Evolutionary conservation across 2,797 vertebrate species (phyloP).

Genomic region (Smutsia temminckii): DNA sequence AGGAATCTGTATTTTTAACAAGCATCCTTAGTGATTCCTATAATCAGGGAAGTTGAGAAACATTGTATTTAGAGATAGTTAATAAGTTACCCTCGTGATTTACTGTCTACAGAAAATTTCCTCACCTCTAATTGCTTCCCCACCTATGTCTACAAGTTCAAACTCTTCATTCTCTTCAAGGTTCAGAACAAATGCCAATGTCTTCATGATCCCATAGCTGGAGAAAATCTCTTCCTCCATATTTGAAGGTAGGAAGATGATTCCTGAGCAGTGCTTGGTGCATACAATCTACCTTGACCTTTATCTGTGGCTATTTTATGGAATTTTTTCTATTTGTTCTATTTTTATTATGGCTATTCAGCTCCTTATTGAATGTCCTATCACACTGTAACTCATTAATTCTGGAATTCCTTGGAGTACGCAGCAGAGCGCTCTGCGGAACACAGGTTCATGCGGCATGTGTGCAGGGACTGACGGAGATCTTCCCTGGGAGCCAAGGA

Average conservation of each 20-base stretch:
- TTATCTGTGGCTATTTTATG: neutral
- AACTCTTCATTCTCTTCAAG: constrained; percentile 63
- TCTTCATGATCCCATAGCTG: constrained; percentile 12
- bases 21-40: constrained; percentile 59
- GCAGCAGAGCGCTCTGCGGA: neutral
- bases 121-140: constrained; percentile 70
- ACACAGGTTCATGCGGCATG: neutral
- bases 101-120: constrained; percentile 64
- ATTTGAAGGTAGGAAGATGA: neutral
- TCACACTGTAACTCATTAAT: neutral
- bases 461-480: neutral
- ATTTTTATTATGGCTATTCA: neutral
- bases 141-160: constrained; percentile 63
- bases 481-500: neutral
- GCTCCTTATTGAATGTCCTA: neutral
- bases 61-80: constrained; percentile 68
- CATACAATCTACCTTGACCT: neutral
- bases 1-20: constrained; percentile 70
- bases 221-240: neutral
- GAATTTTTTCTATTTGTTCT: neutral
- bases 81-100: constrained; percentile 63
- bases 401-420: neutral
- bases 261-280: neutral
- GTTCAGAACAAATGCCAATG: constrained; percentile 61
- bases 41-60: constrained; percentile 72